Evolutionary conservation across 2,888 invertebrate species (phyloP), one percentile per base, ranked within the genome.

Genomic region (Notodonta dromedarius): DNA sequence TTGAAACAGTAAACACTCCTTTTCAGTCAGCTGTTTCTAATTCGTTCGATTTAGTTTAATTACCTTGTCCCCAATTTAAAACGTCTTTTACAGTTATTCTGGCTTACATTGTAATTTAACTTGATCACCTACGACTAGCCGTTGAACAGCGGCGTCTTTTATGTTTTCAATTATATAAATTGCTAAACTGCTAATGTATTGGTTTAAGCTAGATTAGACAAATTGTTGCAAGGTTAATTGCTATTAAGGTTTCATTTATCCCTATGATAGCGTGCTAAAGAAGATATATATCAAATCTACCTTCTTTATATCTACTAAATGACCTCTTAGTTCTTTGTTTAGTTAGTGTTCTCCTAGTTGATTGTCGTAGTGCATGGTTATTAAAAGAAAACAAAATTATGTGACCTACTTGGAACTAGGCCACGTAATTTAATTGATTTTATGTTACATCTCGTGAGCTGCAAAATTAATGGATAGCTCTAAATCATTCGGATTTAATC

Each of bases 121-220:
- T 48, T 48, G 48, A 48, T 48, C 7, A n/a, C 5, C n/a, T 48
- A 8, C 5, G 48, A 6, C 46, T 56, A 56, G 44, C 58, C 48
- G 48, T 56, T 59, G 51, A 24, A 24, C 48, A 14, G 40, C 44
- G 52, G 48, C 48, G 48, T 60, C 52, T 35, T 66, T 56, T 57
- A 56, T 59, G 54, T 44, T 42, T 56, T 59, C 51, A 69, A 62
- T 71, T 62, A 50, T 61, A 57, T 63, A 58, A 63, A 72, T 70
- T 72, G 70, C 40, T 32, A 56, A 63, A 60, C 11, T 4, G 16
- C 51, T 24, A 24, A 51, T 51, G 24, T 56, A 56, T 61, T 58
- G 57, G 61, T 63, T 63, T 44, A 63, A 24, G 24, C 52, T 50
- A n/a, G 58, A 4, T 42, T 42, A 4, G 42, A 42, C 7, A 42